Percentiles rank a stretch among this genome's conserved stretches.
These are phyloP conservation scores for Furcifer pardalis DNA, from an alignment of 2,797 vertebrate genomes.

Conservation along the genomic window DNA sequence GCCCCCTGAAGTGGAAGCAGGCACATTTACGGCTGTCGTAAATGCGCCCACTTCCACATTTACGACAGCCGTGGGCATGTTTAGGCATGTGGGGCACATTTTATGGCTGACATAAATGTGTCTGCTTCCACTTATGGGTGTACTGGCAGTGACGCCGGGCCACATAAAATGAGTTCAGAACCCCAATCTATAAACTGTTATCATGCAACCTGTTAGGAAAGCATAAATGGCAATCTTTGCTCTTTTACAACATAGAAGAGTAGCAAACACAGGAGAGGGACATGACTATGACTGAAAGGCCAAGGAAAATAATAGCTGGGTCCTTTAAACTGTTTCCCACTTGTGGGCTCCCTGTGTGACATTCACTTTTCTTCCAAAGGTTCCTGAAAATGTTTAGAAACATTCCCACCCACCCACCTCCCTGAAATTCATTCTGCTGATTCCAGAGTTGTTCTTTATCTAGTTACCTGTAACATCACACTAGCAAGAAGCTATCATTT, in stretches of 20 bases:
- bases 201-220: constrained; percentile 28
- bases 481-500: background rate
- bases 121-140: too few species aligned
- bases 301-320: constrained; percentile 9
- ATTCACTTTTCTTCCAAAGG: background rate
- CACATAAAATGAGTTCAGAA: constrained; percentile 34
- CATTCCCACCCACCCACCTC: too few species aligned
- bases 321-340: background rate
- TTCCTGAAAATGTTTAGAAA: background rate
- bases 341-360: constrained; percentile 15
- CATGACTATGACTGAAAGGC: background rate
- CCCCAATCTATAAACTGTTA: background rate
- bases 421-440: background rate
- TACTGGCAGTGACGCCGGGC: too few species aligned
- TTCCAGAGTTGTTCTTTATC: background rate
- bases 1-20: too few species aligned
- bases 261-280: background rate
- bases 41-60: too few species aligned
- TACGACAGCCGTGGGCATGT: too few species aligned
- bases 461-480: background rate
- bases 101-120: too few species aligned
- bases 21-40: too few species aligned
- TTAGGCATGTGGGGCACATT: too few species aligned
- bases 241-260: constrained; percentile 1
- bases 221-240: constrained; percentile 1